Conservation (phyloP, 1,140 invertebrate genomes). For the Limonius californicus region DNA sequence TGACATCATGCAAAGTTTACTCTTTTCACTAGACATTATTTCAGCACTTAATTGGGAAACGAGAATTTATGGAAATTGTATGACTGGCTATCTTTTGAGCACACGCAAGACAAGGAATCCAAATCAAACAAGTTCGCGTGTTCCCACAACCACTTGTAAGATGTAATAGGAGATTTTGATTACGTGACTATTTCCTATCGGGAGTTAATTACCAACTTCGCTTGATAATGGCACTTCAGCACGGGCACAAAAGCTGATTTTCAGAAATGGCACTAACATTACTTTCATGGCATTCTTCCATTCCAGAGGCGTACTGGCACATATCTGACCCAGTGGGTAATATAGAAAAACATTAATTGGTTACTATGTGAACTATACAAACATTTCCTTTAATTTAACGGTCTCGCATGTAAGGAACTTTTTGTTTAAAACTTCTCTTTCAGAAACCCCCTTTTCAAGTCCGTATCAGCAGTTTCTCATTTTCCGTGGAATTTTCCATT, state of each 20-base stretch:
- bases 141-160: background rate
- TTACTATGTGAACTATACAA: too few species aligned
- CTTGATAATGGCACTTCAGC: conserved; percentile 9
- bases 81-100: background rate
- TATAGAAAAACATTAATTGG: too few species aligned
- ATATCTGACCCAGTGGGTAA: too few species aligned
- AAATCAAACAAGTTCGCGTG: conserved; percentile 9
- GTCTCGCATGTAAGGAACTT: too few species aligned
- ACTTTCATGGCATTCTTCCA: conserved; percentile 11
- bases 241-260: background rate
- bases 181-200: background rate
- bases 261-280: background rate
- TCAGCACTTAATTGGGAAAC: conserved; percentile 6
- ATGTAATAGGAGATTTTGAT: conserved; percentile 4
- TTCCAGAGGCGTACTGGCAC: too few species aligned
- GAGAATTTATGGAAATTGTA: conserved; percentile 4
- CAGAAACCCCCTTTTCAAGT: too few species aligned
- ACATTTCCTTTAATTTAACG: too few species aligned
- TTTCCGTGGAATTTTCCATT: too few species aligned
- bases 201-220: background rate
- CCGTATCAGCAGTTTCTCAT: too few species aligned
- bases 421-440: too few species aligned
- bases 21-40: background rate
- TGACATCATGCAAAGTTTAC: background rate
- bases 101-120: background rate